These are phyloP conservation scores for Zaprionus obscuricornis DNA, from an alignment of 2,888 invertebrate genomes.

Conservation along the genomic window DNA sequence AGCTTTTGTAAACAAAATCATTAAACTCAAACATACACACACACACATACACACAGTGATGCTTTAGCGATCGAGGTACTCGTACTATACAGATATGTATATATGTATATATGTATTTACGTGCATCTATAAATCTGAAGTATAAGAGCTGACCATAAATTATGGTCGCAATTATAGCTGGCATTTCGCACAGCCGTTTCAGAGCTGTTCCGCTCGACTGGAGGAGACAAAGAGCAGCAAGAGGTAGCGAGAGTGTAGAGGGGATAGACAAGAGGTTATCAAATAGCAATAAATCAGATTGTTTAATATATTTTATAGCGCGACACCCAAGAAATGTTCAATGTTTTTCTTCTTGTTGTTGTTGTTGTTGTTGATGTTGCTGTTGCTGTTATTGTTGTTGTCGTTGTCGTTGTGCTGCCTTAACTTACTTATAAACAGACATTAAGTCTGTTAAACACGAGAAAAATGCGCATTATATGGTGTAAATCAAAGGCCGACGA, in stretches of 20 bases:
- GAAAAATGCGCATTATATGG: conserved; percentile 68
- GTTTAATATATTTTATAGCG: conserved; percentile 64
- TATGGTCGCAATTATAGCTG: conserved; percentile 67
- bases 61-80: conserved; percentile 4
- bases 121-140: conserved; percentile 55
- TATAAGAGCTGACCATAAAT: conserved; percentile 59
- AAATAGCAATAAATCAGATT: conserved; percentile 77
- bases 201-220: conserved; percentile 50
- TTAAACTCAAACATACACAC: conserved; percentile 46
- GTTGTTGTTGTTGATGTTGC: conserved; percentile 12
- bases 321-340: conserved; percentile 49
- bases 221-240: neutral
- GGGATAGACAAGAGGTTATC: conserved; percentile 65
- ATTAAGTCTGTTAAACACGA: conserved; percentile 74
- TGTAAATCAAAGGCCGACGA: conserved; percentile 65
- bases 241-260: conserved; percentile 23
- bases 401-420: conserved; percentile 7
- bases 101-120: neutral
- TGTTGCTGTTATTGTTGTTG: conserved; percentile 10
- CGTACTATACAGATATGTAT: conserved; percentile 7
- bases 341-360: conserved; percentile 13
- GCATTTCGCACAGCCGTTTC: conserved; percentile 60
- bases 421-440: conserved; percentile 70
- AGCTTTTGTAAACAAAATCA: conserved; percentile 61
- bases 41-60: conserved; percentile 10